Percentiles rank a stretch among this genome's conserved stretches.
These are phyloP conservation scores for Colostygia pectinataria DNA, from an alignment of 2,888 invertebrate species.

Conservation along the genomic window DNA sequence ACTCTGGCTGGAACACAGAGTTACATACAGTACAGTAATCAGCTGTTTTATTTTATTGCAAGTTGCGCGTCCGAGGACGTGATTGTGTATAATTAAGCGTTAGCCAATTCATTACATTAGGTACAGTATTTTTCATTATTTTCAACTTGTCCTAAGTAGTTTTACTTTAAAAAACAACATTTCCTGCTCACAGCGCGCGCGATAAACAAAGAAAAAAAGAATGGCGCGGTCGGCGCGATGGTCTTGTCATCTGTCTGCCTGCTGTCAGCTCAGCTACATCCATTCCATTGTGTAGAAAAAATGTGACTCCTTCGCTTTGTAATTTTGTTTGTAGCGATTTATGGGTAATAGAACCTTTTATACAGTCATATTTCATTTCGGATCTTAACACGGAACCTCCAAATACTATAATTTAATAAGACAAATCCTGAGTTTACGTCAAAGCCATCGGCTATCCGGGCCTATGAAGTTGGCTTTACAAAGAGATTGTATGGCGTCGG, in stretches of 20 bases:
- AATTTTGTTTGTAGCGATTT: constrained; percentile 68
- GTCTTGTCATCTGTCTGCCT: constrained; percentile 77
- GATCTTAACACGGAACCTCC: constrained; percentile 45
- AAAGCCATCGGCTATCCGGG: constrained; percentile 37
- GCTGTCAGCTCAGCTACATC: constrained; percentile 77
- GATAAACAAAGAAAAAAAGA: constrained; percentile 49
- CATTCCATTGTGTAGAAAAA: constrained; percentile 81
- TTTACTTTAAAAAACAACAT: constrained; percentile 35
- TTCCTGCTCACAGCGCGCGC: constrained; percentile 30
- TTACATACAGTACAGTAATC: too few species aligned
- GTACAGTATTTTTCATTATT: too few species aligned
- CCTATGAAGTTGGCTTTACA: constrained; percentile 65
- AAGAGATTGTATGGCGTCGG: constrained; percentile 72
- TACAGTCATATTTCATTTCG: constrained; percentile 53
- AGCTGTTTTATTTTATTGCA: too few species aligned
- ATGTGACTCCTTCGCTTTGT: constrained; percentile 76
- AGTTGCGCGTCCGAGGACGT: too few species aligned
- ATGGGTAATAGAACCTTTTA: constrained; percentile 60
- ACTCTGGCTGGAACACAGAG: too few species aligned
- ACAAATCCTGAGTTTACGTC: constrained; percentile 19
- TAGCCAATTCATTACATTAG: too few species aligned
- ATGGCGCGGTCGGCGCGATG: constrained; percentile 82
- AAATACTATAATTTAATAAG: constrained; percentile 21
- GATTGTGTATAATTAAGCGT: too few species aligned
- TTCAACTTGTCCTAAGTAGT: too few species aligned